These are phyloP conservation scores for Liparis tanakae DNA, from an alignment of 2,797 vertebrate genomes.

Conservation along the genomic window DNA sequence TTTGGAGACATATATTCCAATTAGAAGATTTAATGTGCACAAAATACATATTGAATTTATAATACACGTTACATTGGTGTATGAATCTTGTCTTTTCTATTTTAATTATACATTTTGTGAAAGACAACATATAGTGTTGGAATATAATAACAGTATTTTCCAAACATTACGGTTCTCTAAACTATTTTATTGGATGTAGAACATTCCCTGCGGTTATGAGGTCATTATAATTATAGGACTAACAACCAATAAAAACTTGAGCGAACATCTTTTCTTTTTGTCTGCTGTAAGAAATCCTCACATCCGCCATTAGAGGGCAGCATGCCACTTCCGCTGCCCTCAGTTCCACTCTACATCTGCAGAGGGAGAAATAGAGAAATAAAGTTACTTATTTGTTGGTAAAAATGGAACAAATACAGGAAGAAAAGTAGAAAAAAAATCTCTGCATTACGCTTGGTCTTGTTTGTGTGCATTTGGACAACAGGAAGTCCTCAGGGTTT, in stretches of 20 bases:
- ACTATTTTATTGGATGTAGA: neutral
- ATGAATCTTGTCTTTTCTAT: neutral
- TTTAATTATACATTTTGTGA: neutral
- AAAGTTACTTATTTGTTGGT: constrained; percentile 1
- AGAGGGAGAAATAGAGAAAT: constrained; percentile 15
- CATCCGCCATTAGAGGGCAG: constrained; percentile 68
- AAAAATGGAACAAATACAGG: neutral
- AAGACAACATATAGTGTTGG: neutral
- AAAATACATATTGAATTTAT: neutral
- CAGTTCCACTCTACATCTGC: constrained; percentile 15
- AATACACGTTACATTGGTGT: neutral
- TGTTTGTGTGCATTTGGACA: neutral
- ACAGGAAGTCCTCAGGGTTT: neutral
- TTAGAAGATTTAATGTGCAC: neutral
- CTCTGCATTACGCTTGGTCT: neutral
- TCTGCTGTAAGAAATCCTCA: neutral
- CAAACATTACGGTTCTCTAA: neutral
- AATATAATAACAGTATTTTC: neutral
- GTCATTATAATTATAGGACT: neutral
- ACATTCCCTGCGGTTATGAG: neutral
- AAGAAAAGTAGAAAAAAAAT: neutral
- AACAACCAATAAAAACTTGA: neutral
- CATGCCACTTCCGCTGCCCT: constrained; percentile 12
- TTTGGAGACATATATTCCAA: neutral
- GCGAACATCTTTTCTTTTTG: neutral